Conservation (phyloP, 2,888 invertebrate genomes). For the Drosophila monieri region DNA sequence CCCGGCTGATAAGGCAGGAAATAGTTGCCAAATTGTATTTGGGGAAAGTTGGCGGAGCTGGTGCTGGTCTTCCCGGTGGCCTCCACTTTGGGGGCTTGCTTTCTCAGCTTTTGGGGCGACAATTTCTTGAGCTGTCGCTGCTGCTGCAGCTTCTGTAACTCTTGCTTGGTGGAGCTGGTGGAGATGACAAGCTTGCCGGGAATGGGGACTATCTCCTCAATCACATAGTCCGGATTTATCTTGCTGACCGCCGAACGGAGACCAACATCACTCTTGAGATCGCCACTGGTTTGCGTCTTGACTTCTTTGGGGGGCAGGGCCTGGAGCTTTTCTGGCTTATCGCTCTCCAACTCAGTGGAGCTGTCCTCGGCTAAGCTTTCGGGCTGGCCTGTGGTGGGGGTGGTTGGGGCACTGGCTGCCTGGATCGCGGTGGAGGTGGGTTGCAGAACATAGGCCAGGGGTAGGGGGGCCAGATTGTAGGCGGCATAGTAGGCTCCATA, state of each 20-base stretch:
- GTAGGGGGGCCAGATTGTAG: slow-evolving; percentile 1
- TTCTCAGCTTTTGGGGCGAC: slow-evolving; percentile 29
- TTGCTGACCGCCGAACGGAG: slow-evolving; percentile 76
- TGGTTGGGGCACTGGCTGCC: slow-evolving; percentile 20
- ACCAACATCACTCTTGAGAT: slow-evolving; percentile 70
- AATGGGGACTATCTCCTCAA: slow-evolving; percentile 80
- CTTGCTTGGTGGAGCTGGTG: slow-evolving; percentile 10
- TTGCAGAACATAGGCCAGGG: slow-evolving; percentile 58
- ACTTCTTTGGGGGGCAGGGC: slow-evolving; percentile 40
- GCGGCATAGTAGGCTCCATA: slow-evolving; percentile 39
- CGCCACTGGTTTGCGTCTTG: slow-evolving; percentile 59
- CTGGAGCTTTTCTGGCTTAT: slow-evolving; percentile 62
- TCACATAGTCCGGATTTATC: slow-evolving; percentile 80
- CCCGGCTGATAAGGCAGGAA: slow-evolving; percentile 78
- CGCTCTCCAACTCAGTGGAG: slow-evolving; percentile 57
- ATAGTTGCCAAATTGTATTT: slow-evolving; percentile 80
- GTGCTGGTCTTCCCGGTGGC: slow-evolving; percentile 81
- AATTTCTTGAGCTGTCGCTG: slow-evolving; percentile 35
- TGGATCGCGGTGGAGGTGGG: slow-evolving; percentile 47
- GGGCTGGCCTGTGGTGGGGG: slow-evolving; percentile 27
- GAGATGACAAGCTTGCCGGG: slow-evolving; percentile 77
- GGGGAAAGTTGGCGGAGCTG: slow-evolving; percentile 75
- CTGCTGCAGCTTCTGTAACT: not conserved
- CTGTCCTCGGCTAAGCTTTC: slow-evolving; percentile 60
- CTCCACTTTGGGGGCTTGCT: slow-evolving; percentile 70